phyloP scores from a whole-genome alignment of 1,140 invertebrate species.

The Papilio aristodemus region DNA sequence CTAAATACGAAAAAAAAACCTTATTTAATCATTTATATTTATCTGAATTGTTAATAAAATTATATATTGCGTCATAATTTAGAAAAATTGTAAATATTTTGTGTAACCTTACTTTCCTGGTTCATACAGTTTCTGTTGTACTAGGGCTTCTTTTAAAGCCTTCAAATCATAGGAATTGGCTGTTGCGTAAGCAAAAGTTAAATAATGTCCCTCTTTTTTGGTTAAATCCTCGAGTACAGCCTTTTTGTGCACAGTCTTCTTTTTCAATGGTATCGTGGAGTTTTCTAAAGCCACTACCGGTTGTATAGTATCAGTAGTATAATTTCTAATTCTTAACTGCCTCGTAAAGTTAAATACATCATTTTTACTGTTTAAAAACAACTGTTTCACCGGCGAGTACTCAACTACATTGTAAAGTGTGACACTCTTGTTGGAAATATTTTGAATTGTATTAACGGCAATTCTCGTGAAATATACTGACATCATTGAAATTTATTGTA shows the following conservation, averaged over 20 bases:
- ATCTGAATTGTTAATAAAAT: background rate
- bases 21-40: too few relatives aligned
- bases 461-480: conserved; percentile 67
- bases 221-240: conserved; percentile 55
- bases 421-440: conserved; percentile 39
- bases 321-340: conserved; percentile 45
- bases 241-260: conserved; percentile 69
- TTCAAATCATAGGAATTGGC: conserved; percentile 70
- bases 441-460: conserved; percentile 47
- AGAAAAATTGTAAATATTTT: conserved; percentile 30
- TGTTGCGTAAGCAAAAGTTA: conserved; percentile 71
- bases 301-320: conserved; percentile 54
- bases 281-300: conserved; percentile 63
- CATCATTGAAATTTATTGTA: conserved; percentile 48
- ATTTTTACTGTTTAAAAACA: conserved; percentile 44
- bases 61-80: conserved; percentile 45
- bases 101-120: conserved; percentile 66
- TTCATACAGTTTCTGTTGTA: conserved; percentile 72
- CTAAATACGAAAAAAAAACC: conserved; percentile 44
- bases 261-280: conserved; percentile 64
- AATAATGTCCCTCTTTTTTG: conserved; percentile 67
- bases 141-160: conserved; percentile 59
- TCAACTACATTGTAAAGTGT: conserved; percentile 36
- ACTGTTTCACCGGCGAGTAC: conserved; percentile 40
- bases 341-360: conserved; percentile 44